These are phyloP conservation scores for Stenodema calcarata DNA, from an alignment of 2,888 invertebrate species.

Conservation along the genomic window DNA sequence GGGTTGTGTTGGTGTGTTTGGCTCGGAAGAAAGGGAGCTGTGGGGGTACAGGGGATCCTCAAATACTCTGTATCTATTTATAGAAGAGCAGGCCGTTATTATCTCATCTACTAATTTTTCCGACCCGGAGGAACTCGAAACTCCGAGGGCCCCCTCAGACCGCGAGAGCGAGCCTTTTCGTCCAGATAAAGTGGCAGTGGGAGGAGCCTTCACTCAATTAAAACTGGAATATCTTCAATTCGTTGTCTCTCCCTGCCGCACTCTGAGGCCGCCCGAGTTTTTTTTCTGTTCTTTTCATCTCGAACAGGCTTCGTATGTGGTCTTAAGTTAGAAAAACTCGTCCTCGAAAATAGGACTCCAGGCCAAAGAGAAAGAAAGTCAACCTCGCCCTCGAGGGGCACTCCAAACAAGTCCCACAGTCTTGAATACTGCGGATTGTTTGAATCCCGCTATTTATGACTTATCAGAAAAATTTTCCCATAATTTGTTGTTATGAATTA, in stretches of 20 bases:
- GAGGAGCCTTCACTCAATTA: neutral
- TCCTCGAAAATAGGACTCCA: conserved; percentile 13
- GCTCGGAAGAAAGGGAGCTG: neutral
- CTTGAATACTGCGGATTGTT: too few species aligned
- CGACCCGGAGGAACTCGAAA: neutral
- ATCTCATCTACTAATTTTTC: neutral
- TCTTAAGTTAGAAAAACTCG: conserved; percentile 7
- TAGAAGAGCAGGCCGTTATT: neutral
- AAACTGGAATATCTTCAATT: conserved; percentile 3
- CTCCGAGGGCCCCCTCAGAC: neutral
- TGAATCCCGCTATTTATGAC: too few species aligned
- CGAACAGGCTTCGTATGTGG: neutral
- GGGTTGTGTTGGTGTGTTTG: neutral
- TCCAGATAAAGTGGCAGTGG: neutral
- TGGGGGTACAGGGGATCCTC: neutral
- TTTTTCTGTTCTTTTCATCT: neutral
- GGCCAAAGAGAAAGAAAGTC: neutral
- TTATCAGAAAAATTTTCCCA: too few species aligned
- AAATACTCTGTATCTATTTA: neutral
- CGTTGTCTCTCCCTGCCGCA: neutral
- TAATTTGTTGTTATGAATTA: too few species aligned
- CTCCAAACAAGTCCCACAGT: too few species aligned
- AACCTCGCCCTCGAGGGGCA: neutral
- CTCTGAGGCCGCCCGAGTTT: neutral
- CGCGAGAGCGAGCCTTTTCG: neutral